Conservation (phyloP, 1,140 invertebrate genomes). For the Habropoda laboriosa region DNA sequence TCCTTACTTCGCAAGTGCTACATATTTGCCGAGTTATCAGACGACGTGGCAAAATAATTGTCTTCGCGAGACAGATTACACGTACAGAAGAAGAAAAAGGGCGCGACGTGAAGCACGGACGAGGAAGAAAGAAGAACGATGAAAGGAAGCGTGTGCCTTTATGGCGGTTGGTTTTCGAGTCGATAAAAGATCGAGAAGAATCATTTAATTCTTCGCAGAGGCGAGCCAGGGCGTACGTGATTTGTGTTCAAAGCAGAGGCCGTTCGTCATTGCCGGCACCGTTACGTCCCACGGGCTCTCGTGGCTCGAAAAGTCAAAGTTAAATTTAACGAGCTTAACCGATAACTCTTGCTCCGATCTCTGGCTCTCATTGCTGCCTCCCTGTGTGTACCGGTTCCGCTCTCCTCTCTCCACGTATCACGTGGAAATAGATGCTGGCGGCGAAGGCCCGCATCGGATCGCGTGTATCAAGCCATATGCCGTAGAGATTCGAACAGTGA, state of each 20-base stretch:
- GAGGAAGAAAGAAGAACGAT: not conserved
- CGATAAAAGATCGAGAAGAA: constrained; percentile 61
- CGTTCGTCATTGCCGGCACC: constrained; percentile 66
- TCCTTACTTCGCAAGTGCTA: too few species aligned
- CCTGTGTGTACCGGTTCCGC: constrained; percentile 13
- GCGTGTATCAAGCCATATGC: constrained; percentile 61
- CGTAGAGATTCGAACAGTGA: constrained; percentile 68
- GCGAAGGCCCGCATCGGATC: constrained; percentile 39
- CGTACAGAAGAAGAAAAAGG: not conserved
- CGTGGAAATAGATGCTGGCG: constrained; percentile 48
- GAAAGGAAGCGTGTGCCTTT: constrained; percentile 27
- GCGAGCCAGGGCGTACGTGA: constrained; percentile 60
- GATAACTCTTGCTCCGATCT: constrained; percentile 63
- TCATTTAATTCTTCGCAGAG: constrained; percentile 59
- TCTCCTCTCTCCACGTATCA: not conserved
- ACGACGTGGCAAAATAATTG: not conserved
- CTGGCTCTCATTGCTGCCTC: constrained; percentile 32
- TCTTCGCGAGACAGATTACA: not conserved
- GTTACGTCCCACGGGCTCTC: constrained; percentile 62
- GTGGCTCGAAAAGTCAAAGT: constrained; percentile 64
- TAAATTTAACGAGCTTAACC: constrained; percentile 68
- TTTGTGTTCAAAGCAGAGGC: constrained; percentile 61
- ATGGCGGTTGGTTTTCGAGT: constrained; percentile 20
- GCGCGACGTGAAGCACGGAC: not conserved
- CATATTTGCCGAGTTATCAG: too few species aligned